Evolutionary conservation across 2,113 vertebrate genomes (phyloP).

Genomic region (Callipepla californica): DNA sequence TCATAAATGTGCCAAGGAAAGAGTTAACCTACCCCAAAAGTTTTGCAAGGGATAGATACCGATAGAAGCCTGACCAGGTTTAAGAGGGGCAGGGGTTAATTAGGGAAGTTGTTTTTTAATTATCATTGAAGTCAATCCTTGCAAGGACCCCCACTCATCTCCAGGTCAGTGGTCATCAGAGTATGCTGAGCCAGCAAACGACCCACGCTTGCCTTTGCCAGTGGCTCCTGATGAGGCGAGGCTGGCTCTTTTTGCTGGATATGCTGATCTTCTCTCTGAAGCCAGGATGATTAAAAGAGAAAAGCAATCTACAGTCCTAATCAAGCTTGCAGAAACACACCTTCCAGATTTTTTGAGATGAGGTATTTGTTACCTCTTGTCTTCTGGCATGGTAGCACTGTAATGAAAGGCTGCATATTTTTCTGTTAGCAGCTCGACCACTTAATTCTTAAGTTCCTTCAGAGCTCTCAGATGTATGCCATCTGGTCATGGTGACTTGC

Average conservation of each 20-base stretch:
- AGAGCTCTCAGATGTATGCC: constrained; percentile 76
- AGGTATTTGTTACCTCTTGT: constrained; percentile 64
- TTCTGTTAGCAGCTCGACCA: constrained; percentile 69
- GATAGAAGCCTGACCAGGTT: neutral
- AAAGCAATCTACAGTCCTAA: constrained; percentile 44
- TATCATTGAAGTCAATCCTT: constrained; percentile 5
- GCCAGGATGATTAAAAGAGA: constrained; percentile 20
- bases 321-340: constrained; percentile 34
- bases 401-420: constrained; percentile 75
- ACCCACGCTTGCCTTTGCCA: accelerated
- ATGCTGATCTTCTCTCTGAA: constrained; percentile 15
- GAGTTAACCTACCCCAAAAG: neutral
- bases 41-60: neutral
- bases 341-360: constrained; percentile 32
- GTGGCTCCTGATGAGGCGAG: accelerated
- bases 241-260: neutral
- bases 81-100: constrained; percentile 21
- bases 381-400: constrained; percentile 55
- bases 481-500: constrained; percentile 78
- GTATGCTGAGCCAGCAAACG: constrained; percentile 12
- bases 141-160: neutral
- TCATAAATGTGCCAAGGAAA: neutral
- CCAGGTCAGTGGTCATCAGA: constrained; percentile 22
- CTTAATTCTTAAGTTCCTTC: constrained; percentile 72
- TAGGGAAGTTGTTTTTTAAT: constrained; percentile 33